Evolutionary conservation across 2,113 vertebrate species (phyloP), one percentile per base, ranked within the genome.

Genomic region (Garra rufa): DNA sequence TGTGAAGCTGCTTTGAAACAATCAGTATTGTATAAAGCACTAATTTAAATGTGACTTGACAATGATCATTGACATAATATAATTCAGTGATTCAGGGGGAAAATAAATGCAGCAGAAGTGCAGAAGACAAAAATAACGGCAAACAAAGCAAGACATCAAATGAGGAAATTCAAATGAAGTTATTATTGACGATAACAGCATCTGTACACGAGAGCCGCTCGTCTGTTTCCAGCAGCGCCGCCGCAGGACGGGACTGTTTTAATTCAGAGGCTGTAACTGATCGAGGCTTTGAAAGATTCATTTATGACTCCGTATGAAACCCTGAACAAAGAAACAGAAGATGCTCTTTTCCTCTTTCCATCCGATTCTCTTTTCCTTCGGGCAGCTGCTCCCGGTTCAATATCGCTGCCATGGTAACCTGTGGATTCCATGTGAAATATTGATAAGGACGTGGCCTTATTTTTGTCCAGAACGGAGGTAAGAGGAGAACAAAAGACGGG

Each of bases 331-430:
- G 48, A 55, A 34, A 76, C 8, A 76, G 17, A 76, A 30, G 30
- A 44, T 9, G 21, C 63, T 67, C 30, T 77, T 41, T 43, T 50
- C 30, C 50, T 75, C n/a, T 80, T 55, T 9, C 65, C 65, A 11
- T 78, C 44, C 26, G 76, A 63, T 59, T 70, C 50, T 30, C 17
- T 8, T 67, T 46, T 76, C 26, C 44, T 46, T 48, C 73, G 48
- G 48, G 0, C 34, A 80, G n/a, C 17, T 24, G 63, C 21, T 59
- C 19, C 38, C 15, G 7, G 71, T 59, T 84, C 86, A 59, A 82
- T 82, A 75, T 57, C 15, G 86, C 48, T 84, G 75, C 86, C 83
- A 85, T 76, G 78, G 86, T 30, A 85, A 87, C 86, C 63, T 26
- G 77, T 57, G 83, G 76, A 87, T 78, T 38, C 46, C 48, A 9